Evolutionary conservation across 1,140 invertebrate species (phyloP).

Genomic region (Meteorus sp.): DNA sequence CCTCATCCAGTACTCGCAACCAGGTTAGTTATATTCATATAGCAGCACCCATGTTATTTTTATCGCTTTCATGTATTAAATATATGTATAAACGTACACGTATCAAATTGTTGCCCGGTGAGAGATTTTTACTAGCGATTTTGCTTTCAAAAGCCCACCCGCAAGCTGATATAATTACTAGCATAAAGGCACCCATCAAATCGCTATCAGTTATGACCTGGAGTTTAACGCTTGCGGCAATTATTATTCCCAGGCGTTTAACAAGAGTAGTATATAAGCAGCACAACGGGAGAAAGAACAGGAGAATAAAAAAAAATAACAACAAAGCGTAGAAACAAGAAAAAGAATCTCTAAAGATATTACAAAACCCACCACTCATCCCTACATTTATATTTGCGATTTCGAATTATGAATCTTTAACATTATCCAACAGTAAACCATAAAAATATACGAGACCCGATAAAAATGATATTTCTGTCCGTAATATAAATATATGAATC

Average conservation of each 20-base stretch:
- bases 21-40: too few relatives aligned
- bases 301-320: not conserved
- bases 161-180: conserved; percentile 17
- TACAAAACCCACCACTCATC: too few relatives aligned
- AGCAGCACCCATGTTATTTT: too few relatives aligned
- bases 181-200: conserved; percentile 14
- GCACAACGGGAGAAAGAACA: not conserved
- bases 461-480: too few relatives aligned
- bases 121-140: conserved; percentile 7
- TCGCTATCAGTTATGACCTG: conserved; percentile 21
- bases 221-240: not conserved
- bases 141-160: not conserved
- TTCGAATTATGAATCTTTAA: too few relatives aligned
- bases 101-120: not conserved
- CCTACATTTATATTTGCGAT: too few relatives aligned
- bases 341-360: not conserved
- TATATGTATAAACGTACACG: not conserved
- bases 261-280: too few relatives aligned
- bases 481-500: too few relatives aligned
- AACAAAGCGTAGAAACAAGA: not conserved
- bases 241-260: conserved; percentile 21
- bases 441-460: too few relatives aligned
- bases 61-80: too few relatives aligned
- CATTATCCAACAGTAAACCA: too few relatives aligned
- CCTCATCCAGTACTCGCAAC: too few relatives aligned